Base-by-base conservation (phyloP, 2,888 invertebrate species). In the Agrilus biguttatus region DNA sequence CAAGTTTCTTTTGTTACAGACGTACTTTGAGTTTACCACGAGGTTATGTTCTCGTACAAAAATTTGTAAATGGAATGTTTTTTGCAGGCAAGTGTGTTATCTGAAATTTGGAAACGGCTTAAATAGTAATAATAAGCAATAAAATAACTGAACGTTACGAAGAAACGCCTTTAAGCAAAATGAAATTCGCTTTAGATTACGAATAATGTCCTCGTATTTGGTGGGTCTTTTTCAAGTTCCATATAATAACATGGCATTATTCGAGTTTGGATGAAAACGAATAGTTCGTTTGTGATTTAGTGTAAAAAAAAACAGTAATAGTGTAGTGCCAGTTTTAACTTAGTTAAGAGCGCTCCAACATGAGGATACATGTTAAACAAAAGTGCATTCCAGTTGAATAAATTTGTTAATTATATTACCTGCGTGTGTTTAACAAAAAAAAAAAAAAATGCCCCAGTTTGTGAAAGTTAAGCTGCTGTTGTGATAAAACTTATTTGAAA, bases 201-300 rank as follows among this genome's bases (percentile, higher is more conserved):
- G 55, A 56, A 62, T 61, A 59, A 62, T 62, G 62, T 56, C 53
- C 47, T 51, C 47, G 41, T 49, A 45, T 45, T 45, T 50, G 49
- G 45, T 51, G 49, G 50, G 49, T 48, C 49, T 52, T 45, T 52
- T 53, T 44, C 50, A 56, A 51, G 54, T 54, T 41, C 56, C 57
- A 55, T 60, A 60, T 58, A 61, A 59, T 54, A 64, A 60, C 58
- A 67, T 67, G 67, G 66, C 66, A 53, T 54, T 67, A 53, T 67
- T 67, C 51, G 67, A 67, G 55, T 67, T 66, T 51, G 67, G 67
- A 47, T 67, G 66, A 58, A 46, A 40, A 38, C 14, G 32, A 19
- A 13, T 19, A 43, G 35, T 35, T 43, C 39, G 38, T 43, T 35
- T 37, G 36, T 40, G 34, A 36, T 41, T 14, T 35, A 35, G 14